These are phyloP conservation scores for Picus viridis DNA, from an alignment of 2,797 vertebrate genomes.

Conservation along the genomic window DNA sequence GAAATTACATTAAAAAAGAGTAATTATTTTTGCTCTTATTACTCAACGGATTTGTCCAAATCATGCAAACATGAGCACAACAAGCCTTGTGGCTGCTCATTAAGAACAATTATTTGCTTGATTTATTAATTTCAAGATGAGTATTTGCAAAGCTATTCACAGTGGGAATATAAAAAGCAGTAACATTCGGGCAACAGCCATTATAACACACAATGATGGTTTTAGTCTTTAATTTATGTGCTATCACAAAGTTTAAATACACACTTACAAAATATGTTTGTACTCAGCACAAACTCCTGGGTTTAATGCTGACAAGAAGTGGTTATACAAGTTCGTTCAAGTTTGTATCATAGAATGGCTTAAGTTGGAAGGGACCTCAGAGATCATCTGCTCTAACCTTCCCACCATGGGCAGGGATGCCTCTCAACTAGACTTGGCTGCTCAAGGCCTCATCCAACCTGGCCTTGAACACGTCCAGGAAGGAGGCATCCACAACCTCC, in stretches of 20 bases:
- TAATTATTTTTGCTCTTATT: not conserved
- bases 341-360: too few relatives aligned
- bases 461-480: too few relatives aligned
- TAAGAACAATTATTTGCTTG: not conserved
- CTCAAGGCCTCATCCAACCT: too few relatives aligned
- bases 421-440: too few relatives aligned
- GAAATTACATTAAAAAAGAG: conserved; percentile 8
- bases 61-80: not conserved
- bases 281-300: not conserved
- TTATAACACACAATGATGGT: not conserved
- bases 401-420: too few relatives aligned
- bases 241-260: not conserved
- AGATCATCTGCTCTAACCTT: too few relatives aligned
- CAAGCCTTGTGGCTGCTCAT: not conserved
- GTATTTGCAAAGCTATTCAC: not conserved
- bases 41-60: not conserved
- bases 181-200: not conserved
- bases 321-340: not conserved
- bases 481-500: too few relatives aligned
- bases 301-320: not conserved
- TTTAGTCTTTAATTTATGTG: not conserved
- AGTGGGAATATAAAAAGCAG: not conserved
- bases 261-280: not conserved
- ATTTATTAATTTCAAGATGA: not conserved
- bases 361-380: too few relatives aligned